A percentile compares a stretch with the other conserved stretches of the same genome.
Conservation (phyloP, 2,797 vertebrate genomes). For the Micromesistius poutassou region DNA sequence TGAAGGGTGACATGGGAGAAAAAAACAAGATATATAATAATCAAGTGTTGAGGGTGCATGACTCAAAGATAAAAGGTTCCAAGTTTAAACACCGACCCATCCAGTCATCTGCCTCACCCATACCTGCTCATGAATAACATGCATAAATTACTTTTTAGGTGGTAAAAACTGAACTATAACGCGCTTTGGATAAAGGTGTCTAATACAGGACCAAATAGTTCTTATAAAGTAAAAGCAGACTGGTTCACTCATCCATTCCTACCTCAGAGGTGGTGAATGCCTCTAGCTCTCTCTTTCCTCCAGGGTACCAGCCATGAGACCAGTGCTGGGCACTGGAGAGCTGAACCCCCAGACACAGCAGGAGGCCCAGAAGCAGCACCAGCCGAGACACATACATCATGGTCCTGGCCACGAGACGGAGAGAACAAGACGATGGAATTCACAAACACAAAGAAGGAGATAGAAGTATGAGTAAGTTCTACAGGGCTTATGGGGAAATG, state of each 20-base stretch:
- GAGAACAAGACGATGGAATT: conserved; percentile 34
- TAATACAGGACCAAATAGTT: not conserved
- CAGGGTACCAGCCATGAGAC: conserved; percentile 88
- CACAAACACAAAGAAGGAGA: not conserved
- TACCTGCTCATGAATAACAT: not conserved
- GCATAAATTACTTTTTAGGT: not conserved
- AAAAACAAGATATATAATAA: too few species aligned
- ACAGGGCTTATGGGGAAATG: not conserved
- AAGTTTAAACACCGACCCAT: not conserved
- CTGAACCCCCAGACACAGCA: conserved; percentile 68
- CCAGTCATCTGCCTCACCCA: not conserved
- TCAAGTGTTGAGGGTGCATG: not conserved
- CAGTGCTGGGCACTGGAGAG: conserved; percentile 80
- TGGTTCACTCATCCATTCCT: conserved; percentile 4
- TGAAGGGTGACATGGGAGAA: too few species aligned
- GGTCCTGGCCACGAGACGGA: not conserved
- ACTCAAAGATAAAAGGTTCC: not conserved
- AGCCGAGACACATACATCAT: conserved; percentile 56
- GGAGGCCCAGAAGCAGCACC: conserved; percentile 70
- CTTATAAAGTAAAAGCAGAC: not conserved
- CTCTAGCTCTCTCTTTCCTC: conserved; percentile 80
- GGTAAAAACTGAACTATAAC: not conserved
- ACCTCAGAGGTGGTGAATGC: conserved; percentile 71
- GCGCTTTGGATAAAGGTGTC: not conserved
- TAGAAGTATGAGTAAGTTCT: too few species aligned